Conservation (phyloP, 2,888 invertebrate genomes). For the Synergus japonicus region DNA sequence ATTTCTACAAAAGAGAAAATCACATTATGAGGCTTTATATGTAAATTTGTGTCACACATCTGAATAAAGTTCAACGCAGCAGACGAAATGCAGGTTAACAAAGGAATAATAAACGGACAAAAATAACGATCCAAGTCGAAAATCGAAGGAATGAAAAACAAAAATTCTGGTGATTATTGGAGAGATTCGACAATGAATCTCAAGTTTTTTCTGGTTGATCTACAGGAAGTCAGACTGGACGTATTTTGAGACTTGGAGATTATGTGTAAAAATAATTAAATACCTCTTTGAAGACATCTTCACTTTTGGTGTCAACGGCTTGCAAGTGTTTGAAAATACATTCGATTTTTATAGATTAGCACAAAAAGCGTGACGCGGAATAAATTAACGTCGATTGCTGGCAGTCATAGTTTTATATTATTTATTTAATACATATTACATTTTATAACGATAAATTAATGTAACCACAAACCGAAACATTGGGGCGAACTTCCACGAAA, state of each 20-base stretch:
- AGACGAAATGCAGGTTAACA: slow-evolving; percentile 54
- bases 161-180: not conserved
- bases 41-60: not conserved
- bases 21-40: not conserved
- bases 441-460: slow-evolving; percentile 71
- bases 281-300: slow-evolving; percentile 77
- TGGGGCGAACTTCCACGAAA: slow-evolving; percentile 44
- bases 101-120: slow-evolving; percentile 45
- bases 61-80: slow-evolving; percentile 6
- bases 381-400: slow-evolving; percentile 61
- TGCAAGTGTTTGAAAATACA: slow-evolving; percentile 64
- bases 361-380: slow-evolving; percentile 63
- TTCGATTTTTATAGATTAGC: slow-evolving; percentile 57
- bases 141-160: not conserved
- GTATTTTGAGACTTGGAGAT: slow-evolving; percentile 47
- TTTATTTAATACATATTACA: slow-evolving; percentile 63
- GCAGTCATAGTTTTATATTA: slow-evolving; percentile 61
- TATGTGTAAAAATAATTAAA: slow-evolving; percentile 64
- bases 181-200: not conserved
- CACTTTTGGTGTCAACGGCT: slow-evolving; percentile 66
- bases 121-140: slow-evolving; percentile 13
- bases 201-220: not conserved
- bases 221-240: not conserved
- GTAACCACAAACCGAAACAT: slow-evolving; percentile 68
- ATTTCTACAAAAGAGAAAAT: too few species aligned